phyloP scores from a whole-genome alignment of 2,113 vertebrate species.

The Rhinoderma darwinii region DNA sequence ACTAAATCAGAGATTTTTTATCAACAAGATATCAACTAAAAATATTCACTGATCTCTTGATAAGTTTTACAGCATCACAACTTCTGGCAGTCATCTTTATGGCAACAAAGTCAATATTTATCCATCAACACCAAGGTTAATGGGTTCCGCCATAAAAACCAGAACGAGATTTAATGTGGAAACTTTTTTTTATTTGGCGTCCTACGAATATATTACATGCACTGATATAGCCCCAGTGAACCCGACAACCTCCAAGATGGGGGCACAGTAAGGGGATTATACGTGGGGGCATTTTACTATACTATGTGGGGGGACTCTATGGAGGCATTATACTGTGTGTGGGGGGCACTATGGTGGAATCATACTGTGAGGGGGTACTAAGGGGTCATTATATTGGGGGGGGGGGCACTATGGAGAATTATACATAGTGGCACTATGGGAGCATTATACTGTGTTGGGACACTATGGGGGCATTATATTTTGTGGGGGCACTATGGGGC shows the following conservation, averaged over 20 bases:
- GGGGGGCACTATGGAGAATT: too few relatives aligned
- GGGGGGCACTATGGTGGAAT: too few relatives aligned
- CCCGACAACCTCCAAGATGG: not conserved
- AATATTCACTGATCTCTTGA: not conserved
- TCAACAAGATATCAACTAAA: not conserved
- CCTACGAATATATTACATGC: not conserved
- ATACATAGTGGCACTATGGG: too few relatives aligned
- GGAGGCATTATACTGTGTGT: too few relatives aligned
- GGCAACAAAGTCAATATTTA: not conserved
- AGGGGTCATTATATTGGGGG: too few relatives aligned
- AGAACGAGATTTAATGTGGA: not conserved
- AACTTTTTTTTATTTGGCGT: not conserved
- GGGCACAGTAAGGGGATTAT: too few relatives aligned
- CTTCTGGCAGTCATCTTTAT: not conserved
- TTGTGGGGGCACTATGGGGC: too few relatives aligned
- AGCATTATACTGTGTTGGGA: too few relatives aligned
- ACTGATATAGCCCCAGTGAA: not conserved
- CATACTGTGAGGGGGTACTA: too few relatives aligned
- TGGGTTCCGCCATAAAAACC: slow-evolving; percentile 3
- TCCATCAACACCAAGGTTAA: not conserved
- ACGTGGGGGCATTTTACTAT: too few relatives aligned
- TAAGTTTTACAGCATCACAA: not conserved
- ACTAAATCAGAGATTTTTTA: not conserved
- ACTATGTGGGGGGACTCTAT: too few relatives aligned
- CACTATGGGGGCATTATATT: too few relatives aligned